Evolutionary conservation across 2,888 invertebrate genomes (phyloP), one percentile per base, ranked within the genome.

Genomic region (Platycnemis pennipes): DNA sequence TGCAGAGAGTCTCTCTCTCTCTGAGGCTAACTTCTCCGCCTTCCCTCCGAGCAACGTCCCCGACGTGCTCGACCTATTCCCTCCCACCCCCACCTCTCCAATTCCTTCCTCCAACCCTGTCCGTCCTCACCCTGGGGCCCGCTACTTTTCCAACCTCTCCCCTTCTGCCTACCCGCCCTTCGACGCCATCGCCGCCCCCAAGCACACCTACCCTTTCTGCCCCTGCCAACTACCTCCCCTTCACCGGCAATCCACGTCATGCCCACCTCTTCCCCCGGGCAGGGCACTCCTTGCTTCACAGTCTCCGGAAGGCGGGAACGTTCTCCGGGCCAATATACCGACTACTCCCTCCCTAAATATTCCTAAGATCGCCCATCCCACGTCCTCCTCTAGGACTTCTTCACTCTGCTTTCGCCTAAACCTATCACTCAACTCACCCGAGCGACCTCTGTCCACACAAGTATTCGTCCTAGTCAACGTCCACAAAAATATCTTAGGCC

Each of bases 11-110:
- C 31, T n/a, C 63, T 63, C 63, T 56, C 56, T 56, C 13, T 56
- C 56, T 56, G 42, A 45, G 69, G 63, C 91, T 63, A 63, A 63
- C 56, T 63, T 63, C 44, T 42, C 87, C 45, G 46, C 87, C 87
- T 87, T 44, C 31, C 87, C 45, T n/a, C 8, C 26, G 4, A 8
- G 87, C n/a, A 45, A 1, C n/a, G 19, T 63, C 63, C 44, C 91
- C 56, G 13, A 7, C 44, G 53, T 63, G 0, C 63, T 91, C 22
- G 37, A n/a, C 37, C 63, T 16, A 13, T 91, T 53, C 53, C 56
- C 91, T 53, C 53, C 56, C 91, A 53, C 31, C 8, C 46, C 87
- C 46, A 22, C 22, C 16, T n/a, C 56, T 63, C 53, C n/a, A n/a
- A 53, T 56, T 37, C 19, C 49, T 5, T 7, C 86, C 37, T 86